Base-by-base conservation (phyloP, 2,888 invertebrate species). In the Thecocarcelia acutangulata region DNA sequence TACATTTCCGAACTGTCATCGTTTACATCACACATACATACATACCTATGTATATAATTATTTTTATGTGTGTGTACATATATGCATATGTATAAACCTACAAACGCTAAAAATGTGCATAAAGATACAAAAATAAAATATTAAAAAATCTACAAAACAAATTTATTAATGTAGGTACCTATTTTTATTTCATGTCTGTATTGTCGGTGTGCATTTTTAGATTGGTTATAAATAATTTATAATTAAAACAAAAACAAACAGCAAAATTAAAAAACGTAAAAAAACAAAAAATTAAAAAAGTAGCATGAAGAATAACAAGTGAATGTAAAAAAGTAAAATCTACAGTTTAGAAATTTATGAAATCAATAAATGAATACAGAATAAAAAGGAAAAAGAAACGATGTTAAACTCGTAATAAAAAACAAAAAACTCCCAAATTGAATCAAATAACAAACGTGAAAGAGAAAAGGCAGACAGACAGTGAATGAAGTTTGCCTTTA, bases 161-260 rank as follows among this genome's bases (percentile, higher is more conserved):
- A 63, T 54, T 63, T 40, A 15, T 54, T 68, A 42, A 42, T 68
- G 33, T 9, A 33, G 6, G 9, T 33, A 33, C 33, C 33, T 33
- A 33, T 33, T 54, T 52, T 6, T 73, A 28, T 61, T 73, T 61
- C 28, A 61, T 61, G n/a, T 52, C 15, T 58, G 12, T n/a, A 15
- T 40, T 21, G 17, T 56, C 4, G 11, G 17, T 50, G 19, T 52
- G 42, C 21, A 42, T 63, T 40, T 63, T 44, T 54, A 63, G 46
- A 56, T 63, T 74, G 54, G 63, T 64, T 64, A 74, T 74, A 63
- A 74, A 64, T 63, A 63, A 61, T 73, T 63, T 64, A 46, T 73
- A 56, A 64, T 56, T 64, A 69, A 76, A 76, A 59, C 21, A 69
- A 61, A 76, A 69, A 44, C 44, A 13, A 33, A 37, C 17, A 17